These are phyloP conservation scores for Brachionus calyciflorus DNA, from an alignment of 1,140 invertebrate genomes.

Conservation along the genomic window DNA sequence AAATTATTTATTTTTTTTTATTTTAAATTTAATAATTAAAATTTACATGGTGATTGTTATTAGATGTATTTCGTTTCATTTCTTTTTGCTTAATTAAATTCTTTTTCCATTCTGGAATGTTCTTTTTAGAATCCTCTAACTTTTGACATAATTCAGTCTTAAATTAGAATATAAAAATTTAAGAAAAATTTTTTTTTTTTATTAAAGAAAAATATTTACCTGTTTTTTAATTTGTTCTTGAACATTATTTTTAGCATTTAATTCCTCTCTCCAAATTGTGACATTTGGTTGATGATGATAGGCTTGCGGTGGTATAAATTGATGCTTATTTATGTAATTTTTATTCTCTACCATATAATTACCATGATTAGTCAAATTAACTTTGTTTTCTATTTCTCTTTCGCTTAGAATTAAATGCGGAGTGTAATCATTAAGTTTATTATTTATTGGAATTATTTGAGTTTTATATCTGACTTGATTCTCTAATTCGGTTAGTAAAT, in stretches of 20 bases:
- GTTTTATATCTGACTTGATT: not conserved
- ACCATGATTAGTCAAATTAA: not conserved
- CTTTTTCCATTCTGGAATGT: conserved; percentile 42
- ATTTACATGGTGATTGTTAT: not conserved
- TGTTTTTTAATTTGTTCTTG: conserved; percentile 46
- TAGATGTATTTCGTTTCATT: conserved; percentile 42
- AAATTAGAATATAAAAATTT: not conserved
- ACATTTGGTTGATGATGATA: not conserved
- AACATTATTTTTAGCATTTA: conserved; percentile 26
- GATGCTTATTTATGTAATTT: not conserved
- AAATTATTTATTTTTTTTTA: not conserved
- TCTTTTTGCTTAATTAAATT: conserved; percentile 45
- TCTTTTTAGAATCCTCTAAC: conserved; percentile 43
- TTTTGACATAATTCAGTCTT: conserved; percentile 41
- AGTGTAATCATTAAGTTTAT: not conserved
- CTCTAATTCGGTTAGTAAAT: not conserved
- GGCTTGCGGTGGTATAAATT: not conserved
- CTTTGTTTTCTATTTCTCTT: conserved; percentile 7
- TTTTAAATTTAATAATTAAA: not conserved
- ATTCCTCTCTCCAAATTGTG: conserved; percentile 30
- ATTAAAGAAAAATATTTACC: not conserved
- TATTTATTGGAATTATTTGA: conserved; percentile 11
- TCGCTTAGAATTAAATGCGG: conserved; percentile 11
- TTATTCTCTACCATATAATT: conserved; percentile 1
- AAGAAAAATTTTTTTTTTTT: not conserved